Conservation (phyloP, 2,113 vertebrate genomes). For the Nesogale talazaci region DNA sequence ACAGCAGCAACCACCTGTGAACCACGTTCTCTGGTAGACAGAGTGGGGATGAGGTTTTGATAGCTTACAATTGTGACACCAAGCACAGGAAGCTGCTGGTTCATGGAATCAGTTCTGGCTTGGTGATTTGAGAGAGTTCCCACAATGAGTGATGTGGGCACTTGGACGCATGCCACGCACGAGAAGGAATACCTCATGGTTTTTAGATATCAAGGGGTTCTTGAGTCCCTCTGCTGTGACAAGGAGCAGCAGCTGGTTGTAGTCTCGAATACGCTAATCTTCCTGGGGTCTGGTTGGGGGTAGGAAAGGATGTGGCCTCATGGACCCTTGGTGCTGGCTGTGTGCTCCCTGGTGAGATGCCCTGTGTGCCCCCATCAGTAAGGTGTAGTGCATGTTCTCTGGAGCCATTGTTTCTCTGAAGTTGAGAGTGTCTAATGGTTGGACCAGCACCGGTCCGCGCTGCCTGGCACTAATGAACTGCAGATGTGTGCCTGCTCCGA, state of each 20-base stretch:
- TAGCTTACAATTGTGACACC: neutral
- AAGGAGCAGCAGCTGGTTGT: too few species aligned
- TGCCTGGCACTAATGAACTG: neutral
- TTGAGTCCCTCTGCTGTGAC: too few species aligned
- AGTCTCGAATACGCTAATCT: neutral
- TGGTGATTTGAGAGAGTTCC: neutral
- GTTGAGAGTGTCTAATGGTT: neutral
- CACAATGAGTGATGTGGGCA: neutral
- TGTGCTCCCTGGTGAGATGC: neutral
- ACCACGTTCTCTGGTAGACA: too few species aligned
- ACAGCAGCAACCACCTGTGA: too few species aligned
- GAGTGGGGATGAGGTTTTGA: too few species aligned
- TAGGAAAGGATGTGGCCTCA: neutral
- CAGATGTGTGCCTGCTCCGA: neutral
- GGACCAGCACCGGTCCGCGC: neutral
- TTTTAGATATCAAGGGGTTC: neutral
- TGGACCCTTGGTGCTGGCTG: neutral
- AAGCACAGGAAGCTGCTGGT: neutral
- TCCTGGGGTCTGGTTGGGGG: neutral
- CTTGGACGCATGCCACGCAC: neutral
- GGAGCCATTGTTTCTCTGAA: neutral
- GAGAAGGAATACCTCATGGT: neutral
- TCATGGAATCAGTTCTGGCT: neutral
- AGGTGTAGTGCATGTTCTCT: neutral
- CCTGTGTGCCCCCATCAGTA: neutral